Evolutionary conservation across 1,140 invertebrate genomes (phyloP).

Genomic region (Zaprionus gabonicus): DNA sequence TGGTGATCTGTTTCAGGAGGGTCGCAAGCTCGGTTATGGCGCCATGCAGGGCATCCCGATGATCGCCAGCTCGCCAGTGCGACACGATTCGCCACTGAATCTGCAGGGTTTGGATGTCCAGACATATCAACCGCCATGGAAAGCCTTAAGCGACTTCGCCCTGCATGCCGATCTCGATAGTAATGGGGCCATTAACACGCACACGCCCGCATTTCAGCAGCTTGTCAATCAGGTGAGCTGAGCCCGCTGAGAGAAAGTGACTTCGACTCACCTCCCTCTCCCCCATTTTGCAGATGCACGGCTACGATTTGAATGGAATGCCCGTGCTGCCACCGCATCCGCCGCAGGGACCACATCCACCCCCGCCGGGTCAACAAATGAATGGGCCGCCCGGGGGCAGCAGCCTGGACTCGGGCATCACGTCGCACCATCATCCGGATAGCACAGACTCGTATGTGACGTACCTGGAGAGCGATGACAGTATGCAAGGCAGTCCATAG

Average conservation of each 20-base stretch:
- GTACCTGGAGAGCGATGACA: conserved; percentile 94
- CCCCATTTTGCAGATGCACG: conserved; percentile 90
- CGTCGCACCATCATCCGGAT: conserved; percentile 88
- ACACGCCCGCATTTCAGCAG: conserved; percentile 96
- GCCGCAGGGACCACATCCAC: conserved; percentile 86
- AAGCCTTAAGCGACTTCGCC: conserved; percentile 97
- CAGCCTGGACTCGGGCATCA: conserved; percentile 85
- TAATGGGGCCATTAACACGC: conserved; percentile 89
- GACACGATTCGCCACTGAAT: conserved; percentile 95
- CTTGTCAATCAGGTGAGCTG: conserved; percentile 95
- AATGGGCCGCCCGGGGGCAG: conserved; percentile 80
- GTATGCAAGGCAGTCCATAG: conserved; percentile 89
- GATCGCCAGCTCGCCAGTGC: conserved; percentile 97
- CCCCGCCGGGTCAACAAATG: conserved; percentile 79
- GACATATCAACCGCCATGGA: conserved; percentile 98
- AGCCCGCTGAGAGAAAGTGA: background rate
- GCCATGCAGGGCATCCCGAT: conserved; percentile 98
- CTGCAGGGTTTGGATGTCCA: conserved; percentile 95
- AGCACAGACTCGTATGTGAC: conserved; percentile 95
- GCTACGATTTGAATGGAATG: conserved; percentile 90
- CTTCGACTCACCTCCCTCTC: background rate
- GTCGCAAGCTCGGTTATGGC: conserved; percentile 95
- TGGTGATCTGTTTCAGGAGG: conserved; percentile 88
- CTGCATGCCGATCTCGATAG: conserved; percentile 96
- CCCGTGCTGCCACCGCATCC: conserved; percentile 84